phyloP scores from a whole-genome alignment of 1,140 invertebrate species.

The Agrilus planipennis region DNA sequence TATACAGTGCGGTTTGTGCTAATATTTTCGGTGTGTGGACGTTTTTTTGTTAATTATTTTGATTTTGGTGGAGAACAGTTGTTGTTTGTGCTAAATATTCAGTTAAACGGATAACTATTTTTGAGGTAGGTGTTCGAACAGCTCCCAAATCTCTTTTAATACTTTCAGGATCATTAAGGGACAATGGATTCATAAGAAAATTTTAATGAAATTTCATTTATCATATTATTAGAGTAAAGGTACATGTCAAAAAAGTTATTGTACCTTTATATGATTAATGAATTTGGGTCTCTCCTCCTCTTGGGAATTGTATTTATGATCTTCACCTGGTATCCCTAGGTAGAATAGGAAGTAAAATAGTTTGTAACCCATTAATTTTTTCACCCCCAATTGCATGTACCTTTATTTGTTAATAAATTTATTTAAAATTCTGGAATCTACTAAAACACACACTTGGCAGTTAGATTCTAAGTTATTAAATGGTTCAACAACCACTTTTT shows the following conservation, averaged over 20 bases:
- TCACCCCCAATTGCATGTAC: too few species aligned
- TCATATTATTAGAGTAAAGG: conserved; percentile 19
- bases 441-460: conserved; percentile 21
- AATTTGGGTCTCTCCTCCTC: conserved; percentile 16
- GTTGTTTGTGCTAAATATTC: conserved; percentile 1
- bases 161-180: conserved; percentile 20
- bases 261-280: conserved; percentile 33
- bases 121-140: background rate
- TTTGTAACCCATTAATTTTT: too few species aligned
- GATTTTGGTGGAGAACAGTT: too few species aligned
- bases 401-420: too few species aligned
- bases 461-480: conserved; percentile 29
- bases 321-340: background rate
- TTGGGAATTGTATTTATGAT: conserved; percentile 20
- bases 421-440: conserved; percentile 21
- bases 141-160: background rate
- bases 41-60: conserved; percentile 8
- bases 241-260: conserved; percentile 30
- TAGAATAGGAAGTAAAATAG: too few species aligned
- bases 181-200: conserved; percentile 27
- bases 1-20: conserved; percentile 18
- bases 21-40: conserved; percentile 15
- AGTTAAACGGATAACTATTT: conserved; percentile 3
- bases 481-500: too few species aligned
- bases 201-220: conserved; percentile 34